phyloP scores from a whole-genome alignment of 2,797 vertebrate species.

The Centroberyx gerrardi region DNA sequence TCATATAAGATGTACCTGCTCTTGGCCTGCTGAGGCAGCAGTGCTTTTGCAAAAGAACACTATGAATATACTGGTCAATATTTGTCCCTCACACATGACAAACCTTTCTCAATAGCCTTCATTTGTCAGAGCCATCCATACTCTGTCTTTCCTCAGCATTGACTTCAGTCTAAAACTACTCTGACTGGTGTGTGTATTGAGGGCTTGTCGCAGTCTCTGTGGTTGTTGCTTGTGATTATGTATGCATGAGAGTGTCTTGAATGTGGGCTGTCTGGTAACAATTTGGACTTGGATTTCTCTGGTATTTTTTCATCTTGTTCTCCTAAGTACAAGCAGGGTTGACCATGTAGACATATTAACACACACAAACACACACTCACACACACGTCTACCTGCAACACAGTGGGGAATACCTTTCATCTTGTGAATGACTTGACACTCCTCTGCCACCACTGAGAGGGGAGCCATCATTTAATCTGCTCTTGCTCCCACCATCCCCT shows the following conservation, averaged over 20 bases:
- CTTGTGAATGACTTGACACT: slow-evolving; percentile 32
- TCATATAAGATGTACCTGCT: too few species aligned
- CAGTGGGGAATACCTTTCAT: slow-evolving; percentile 41
- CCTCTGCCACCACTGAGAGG: slow-evolving; percentile 58
- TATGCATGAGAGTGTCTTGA: neutral
- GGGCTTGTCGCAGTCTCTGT: neutral
- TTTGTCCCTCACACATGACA: neutral
- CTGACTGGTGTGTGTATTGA: neutral
- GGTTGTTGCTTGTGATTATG: neutral
- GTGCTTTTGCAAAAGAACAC: neutral
- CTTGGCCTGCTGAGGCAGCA: neutral
- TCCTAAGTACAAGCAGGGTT: neutral
- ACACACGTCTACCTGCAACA: slow-evolving; percentile 9
- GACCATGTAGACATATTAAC: neutral
- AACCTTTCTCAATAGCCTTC: neutral
- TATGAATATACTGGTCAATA: neutral
- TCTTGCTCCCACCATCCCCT: slow-evolving; percentile 20
- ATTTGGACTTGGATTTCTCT: slow-evolving; percentile 1
- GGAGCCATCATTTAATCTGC: slow-evolving; percentile 49
- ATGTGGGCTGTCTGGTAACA: slow-evolving; percentile 1
- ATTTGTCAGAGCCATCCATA: neutral
- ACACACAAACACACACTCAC: slow-evolving; percentile 7
- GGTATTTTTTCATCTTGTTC: neutral
- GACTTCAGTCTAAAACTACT: neutral
- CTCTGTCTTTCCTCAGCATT: neutral